phyloP scores from a whole-genome alignment of 2,888 invertebrate genomes.

The Dynastes tityus region DNA sequence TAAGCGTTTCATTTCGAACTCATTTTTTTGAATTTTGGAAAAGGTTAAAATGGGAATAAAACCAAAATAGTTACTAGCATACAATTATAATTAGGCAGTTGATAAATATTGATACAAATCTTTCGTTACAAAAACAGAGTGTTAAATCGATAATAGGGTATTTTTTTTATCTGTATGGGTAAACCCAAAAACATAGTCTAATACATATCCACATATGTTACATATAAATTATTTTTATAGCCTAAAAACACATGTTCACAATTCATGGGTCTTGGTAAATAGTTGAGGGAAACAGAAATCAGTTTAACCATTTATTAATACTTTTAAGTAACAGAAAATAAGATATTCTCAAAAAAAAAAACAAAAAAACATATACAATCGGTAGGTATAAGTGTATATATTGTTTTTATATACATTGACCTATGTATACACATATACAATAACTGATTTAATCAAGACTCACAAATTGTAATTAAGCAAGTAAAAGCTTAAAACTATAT shows the following conservation, averaged over 20 bases:
- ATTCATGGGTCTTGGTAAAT: constrained; percentile 61
- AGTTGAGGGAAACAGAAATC: constrained; percentile 37
- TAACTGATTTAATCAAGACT: constrained; percentile 63
- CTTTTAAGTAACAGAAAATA: not conserved
- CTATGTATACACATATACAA: constrained; percentile 56
- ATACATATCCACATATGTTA: constrained; percentile 71
- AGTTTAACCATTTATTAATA: constrained; percentile 44
- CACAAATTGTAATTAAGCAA: constrained; percentile 63
- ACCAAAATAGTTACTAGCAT: constrained; percentile 58
- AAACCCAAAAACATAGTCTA: constrained; percentile 65
- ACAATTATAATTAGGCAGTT: constrained; percentile 68
- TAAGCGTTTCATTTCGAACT: too few relatives aligned
- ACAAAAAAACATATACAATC: too few relatives aligned
- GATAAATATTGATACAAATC: constrained; percentile 68
- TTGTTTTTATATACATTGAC: constrained; percentile 16
- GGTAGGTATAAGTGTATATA: constrained; percentile 5
- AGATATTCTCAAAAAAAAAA: too few relatives aligned
- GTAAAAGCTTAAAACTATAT: constrained; percentile 64
- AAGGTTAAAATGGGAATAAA: constrained; percentile 14
- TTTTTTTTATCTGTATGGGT: constrained; percentile 58
- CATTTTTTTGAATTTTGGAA: too few relatives aligned
- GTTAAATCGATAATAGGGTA: constrained; percentile 60
- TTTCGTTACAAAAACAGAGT: constrained; percentile 67
- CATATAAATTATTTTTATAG: constrained; percentile 68
- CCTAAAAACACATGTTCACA: constrained; percentile 65